Base-by-base conservation (phyloP, 2,113 vertebrate genomes). In the Neopipo cinnamomea region DNA sequence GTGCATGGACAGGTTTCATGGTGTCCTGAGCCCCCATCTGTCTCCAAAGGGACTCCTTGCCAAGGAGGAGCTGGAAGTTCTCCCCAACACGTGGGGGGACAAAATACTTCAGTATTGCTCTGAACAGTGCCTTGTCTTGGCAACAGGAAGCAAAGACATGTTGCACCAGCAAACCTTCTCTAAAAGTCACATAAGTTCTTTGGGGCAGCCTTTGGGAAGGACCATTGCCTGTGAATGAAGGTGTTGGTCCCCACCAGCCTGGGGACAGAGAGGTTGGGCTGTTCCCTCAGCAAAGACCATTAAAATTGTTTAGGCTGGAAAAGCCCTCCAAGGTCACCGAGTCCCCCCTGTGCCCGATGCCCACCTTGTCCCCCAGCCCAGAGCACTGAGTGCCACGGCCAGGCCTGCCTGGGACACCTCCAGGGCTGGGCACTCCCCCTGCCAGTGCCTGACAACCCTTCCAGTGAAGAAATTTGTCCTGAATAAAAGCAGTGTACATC, bases 111-210 rank as follows among this genome's bases (percentile, higher is more conserved):
- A 33, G 2, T 21, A 62, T 5, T 50, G 15, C 30, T 61, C 7
- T 2, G 28, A 27, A 31, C 0, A 0, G 8, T 37, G 47, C 8
- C 42, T 78, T 39, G n/a, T 23, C 41, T 67, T 21, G 20, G 4
- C 5, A 63, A 78, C 53, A 20, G 12, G 35, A 50, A 30, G 37
- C 52, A 52, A 71, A 76, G 50, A 61, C 16, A 10, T 9, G 16
- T 25, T 7, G 16, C 4, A 10, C 0, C 4, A 63, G 14, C 6
- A 14, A 63, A 8, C 6, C 55, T 77, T 49, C 82, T 39, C 30
- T 24, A 7, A 85, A 66, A 62, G 6, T 25, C 50, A 33, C 35
- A 3, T 2, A 19, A 80, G 31, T 11, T 7, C 50, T 42, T 70
- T 35, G 55, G 46, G 11, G 9, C 35, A 39, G 3, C 0, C 3